Evolutionary conservation across 35 echinoderm and acorn worm species (phyloP).

Genomic region (Hemicentrotus pulcherrimus): DNA sequence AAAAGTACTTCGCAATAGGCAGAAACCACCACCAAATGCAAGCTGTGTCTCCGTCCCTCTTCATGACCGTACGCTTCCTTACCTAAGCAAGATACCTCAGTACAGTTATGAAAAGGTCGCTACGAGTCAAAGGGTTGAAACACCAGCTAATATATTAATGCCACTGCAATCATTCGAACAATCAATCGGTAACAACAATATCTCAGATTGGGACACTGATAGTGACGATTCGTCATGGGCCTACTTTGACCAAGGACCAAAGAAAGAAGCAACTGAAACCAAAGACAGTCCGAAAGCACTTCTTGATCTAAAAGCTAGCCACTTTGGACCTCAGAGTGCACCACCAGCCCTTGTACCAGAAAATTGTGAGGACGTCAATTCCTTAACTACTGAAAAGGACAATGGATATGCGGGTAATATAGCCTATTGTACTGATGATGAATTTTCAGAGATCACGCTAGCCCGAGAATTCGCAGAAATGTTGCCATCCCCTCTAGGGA

Average conservation of each 20-base stretch:
- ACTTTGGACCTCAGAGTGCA: background rate
- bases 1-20: slow-evolving; percentile 33
- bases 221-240: slow-evolving; percentile 38
- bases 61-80: slow-evolving; percentile 55
- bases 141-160: too few relatives aligned
- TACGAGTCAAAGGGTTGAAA: background rate
- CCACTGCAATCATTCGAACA: background rate
- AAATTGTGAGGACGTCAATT: background rate
- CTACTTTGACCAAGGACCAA: slow-evolving; percentile 34
- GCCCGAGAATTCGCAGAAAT: slow-evolving; percentile 38
- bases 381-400: background rate
- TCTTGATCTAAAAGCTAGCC: background rate
- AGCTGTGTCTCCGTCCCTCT: slow-evolving; percentile 55
- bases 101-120: slow-evolving; percentile 6
- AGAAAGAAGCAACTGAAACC: background rate
- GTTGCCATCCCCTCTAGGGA: slow-evolving; percentile 31
- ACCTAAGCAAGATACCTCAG: background rate
- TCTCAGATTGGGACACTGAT: slow-evolving; percentile 22
- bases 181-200: background rate
- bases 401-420: background rate
- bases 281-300: background rate
- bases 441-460: slow-evolving; percentile 14
- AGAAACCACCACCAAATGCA: slow-evolving; percentile 54
- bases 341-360: background rate
- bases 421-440: background rate